Conservation (phyloP, 2,888 invertebrate genomes). For the Diarsia rubi region DNA sequence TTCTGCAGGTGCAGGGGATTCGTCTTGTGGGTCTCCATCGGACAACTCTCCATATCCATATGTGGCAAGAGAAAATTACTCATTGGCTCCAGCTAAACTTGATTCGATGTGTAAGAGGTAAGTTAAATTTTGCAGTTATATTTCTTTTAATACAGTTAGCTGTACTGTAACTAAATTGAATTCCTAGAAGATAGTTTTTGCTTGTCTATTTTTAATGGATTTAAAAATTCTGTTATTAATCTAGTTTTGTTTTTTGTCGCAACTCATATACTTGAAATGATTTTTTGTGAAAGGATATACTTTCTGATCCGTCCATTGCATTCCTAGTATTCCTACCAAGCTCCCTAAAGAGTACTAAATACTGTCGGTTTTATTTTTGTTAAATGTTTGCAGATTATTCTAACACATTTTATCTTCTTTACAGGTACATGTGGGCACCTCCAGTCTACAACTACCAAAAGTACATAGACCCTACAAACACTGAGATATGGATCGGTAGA, state of each 20-base stretch:
- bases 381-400: too few species aligned
- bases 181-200: neutral
- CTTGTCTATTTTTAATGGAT: too few species aligned
- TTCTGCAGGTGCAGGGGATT: constrained; percentile 79
- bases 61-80: constrained; percentile 70
- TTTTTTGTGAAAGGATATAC: too few species aligned
- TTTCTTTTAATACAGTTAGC: neutral
- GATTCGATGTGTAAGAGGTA: constrained; percentile 86
- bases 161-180: neutral
- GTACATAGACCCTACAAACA: constrained; percentile 72
- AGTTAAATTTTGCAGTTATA: neutral
- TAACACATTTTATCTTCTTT: neutral
- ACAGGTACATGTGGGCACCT: constrained; percentile 82
- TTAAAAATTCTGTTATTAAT: too few species aligned
- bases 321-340: too few species aligned
- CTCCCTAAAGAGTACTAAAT: too few species aligned
- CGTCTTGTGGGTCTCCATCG: constrained; percentile 78
- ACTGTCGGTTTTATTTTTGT: too few species aligned
- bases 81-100: constrained; percentile 83
- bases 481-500: constrained; percentile 78
- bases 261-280: too few species aligned
- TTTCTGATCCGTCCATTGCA: too few species aligned
- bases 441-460: constrained; percentile 83
- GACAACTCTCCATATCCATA: constrained; percentile 62
- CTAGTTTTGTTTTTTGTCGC: too few species aligned